Percentiles rank a stretch among this genome's conserved stretches.
phyloP scores from a whole-genome alignment of 2,113 vertebrate genomes.

The Megaceryle torquata region DNA sequence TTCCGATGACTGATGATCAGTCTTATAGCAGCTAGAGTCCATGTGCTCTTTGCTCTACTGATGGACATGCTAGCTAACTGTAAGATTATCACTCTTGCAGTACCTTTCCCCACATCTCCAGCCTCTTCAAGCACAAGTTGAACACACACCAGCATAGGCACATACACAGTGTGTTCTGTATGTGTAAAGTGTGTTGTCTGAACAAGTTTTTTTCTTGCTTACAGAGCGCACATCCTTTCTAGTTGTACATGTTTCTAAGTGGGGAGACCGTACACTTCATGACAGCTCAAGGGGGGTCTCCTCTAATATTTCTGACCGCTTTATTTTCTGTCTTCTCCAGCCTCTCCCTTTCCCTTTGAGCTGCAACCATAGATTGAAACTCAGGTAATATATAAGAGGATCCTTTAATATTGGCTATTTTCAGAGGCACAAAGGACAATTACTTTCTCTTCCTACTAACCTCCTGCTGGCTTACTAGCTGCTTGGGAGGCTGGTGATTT shows the following conservation, averaged over 20 bases:
- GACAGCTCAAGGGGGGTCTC: slow-evolving; percentile 27
- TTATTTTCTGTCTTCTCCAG: slow-evolving; percentile 40
- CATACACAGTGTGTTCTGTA: accelerated
- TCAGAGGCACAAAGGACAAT: slow-evolving; percentile 58
- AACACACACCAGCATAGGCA: neutral
- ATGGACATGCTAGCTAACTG: neutral
- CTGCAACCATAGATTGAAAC: slow-evolving; percentile 5
- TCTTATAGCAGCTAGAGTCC: neutral
- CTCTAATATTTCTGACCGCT: slow-evolving; percentile 19
- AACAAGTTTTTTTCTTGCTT: neutral
- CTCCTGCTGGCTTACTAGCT: slow-evolving; percentile 64
- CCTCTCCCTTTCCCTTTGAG: slow-evolving; percentile 16
- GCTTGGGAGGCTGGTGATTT: slow-evolving; percentile 65
- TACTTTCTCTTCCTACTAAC: slow-evolving; percentile 62
- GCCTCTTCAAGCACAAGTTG: neutral
- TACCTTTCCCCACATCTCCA: accelerated
- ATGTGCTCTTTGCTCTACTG: neutral
- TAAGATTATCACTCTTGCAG: neutral
- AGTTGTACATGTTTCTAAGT: neutral
- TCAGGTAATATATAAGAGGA: slow-evolving; percentile 49
- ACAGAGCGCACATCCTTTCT: neutral
- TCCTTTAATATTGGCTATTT: slow-evolving; percentile 69
- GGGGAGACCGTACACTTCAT: neutral
- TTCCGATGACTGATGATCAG: accelerated
- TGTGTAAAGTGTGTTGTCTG: neutral